Evolutionary conservation across 2,113 vertebrate genomes (phyloP).

Genomic region (Misgurnus mizolepis): DNA sequence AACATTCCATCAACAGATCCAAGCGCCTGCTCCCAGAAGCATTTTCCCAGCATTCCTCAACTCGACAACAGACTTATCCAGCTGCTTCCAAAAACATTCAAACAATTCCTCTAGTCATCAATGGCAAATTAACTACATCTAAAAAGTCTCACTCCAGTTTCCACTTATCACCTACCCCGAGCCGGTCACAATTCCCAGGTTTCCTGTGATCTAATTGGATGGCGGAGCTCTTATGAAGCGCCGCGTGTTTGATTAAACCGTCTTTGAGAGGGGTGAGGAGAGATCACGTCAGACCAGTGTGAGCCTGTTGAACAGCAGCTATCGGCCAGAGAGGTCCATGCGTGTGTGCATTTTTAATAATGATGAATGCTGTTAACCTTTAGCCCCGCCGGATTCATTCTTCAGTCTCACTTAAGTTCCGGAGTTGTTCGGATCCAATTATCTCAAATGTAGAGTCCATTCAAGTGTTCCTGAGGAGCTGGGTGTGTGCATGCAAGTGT

Average conservation of each 20-base stretch:
- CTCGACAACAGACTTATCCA: background rate
- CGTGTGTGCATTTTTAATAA: constrained; percentile 37
- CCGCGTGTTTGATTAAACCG: constrained; percentile 35
- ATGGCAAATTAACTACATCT: constrained; percentile 15
- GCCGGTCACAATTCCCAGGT: background rate
- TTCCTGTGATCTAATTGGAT: constrained; percentile 28
- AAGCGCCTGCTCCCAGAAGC: constrained; percentile 13
- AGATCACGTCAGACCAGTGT: constrained; percentile 2
- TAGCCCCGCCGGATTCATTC: constrained; percentile 20
- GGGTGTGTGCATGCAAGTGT: background rate
- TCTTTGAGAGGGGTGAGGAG: background rate
- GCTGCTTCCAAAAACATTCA: constrained; percentile 20
- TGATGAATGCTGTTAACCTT: constrained; percentile 53
- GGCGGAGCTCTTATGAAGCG: background rate
- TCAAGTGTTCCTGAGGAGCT: constrained; percentile 30
- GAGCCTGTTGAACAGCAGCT: constrained; percentile 22
- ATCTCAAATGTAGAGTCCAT: constrained; percentile 30
- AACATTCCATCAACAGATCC: background rate
- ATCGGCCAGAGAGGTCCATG: constrained; percentile 19
- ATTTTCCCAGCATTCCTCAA: no score
- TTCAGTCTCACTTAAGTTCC: constrained; percentile 38
- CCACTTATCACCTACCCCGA: constrained; percentile 15
- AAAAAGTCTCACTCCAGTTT: background rate
- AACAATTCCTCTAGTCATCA: background rate
- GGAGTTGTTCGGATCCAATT: constrained; percentile 50